A percentile compares a stretch with the other conserved stretches of the same genome.
phyloP scores from a whole-genome alignment of 2,888 invertebrate genomes.

The Platerodrilus igneus region DNA sequence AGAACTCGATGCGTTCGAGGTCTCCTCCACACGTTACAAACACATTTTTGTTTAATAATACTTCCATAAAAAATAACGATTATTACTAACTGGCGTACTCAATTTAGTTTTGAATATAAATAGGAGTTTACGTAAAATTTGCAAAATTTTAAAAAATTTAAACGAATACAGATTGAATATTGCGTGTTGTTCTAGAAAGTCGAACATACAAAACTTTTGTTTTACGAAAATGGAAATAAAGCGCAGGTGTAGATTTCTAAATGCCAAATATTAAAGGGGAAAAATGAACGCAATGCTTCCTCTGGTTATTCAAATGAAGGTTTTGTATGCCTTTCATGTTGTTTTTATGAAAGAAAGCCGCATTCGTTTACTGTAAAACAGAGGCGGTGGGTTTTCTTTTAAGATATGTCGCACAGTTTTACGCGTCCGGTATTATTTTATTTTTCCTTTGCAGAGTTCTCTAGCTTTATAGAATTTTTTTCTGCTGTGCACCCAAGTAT shows the following conservation, averaged over 20 bases:
- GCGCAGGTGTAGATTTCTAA: constrained; percentile 12
- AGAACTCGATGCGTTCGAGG: constrained; percentile 15
- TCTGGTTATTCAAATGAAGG: constrained; percentile 3
- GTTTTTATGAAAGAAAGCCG: constrained; percentile 1
- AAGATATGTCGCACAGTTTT: neutral
- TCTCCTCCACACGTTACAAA: constrained; percentile 15
- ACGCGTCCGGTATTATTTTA: too few species aligned
- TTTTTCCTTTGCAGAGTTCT: too few species aligned
- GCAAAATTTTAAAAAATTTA: constrained; percentile 11
- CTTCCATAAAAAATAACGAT: constrained; percentile 21
- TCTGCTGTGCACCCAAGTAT: too few species aligned
- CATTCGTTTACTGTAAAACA: neutral
- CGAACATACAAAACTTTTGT: constrained; percentile 6
- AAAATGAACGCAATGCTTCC: constrained; percentile 6
- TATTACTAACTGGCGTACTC: too few species aligned
- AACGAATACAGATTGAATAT: constrained; percentile 9
- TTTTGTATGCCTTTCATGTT: constrained; percentile 4
- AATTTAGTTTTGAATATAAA: too few species aligned
- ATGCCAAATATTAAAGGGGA: constrained; percentile 12
- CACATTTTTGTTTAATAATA: constrained; percentile 18
- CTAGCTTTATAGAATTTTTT: too few species aligned
- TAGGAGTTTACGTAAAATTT: too few species aligned
- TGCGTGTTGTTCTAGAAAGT: too few species aligned
- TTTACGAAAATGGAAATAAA: constrained; percentile 10
- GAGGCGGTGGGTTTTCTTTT: neutral